These are phyloP conservation scores for Eupithecia abbreviata DNA, from an alignment of 2,888 invertebrate genomes.

Conservation along the genomic window DNA sequence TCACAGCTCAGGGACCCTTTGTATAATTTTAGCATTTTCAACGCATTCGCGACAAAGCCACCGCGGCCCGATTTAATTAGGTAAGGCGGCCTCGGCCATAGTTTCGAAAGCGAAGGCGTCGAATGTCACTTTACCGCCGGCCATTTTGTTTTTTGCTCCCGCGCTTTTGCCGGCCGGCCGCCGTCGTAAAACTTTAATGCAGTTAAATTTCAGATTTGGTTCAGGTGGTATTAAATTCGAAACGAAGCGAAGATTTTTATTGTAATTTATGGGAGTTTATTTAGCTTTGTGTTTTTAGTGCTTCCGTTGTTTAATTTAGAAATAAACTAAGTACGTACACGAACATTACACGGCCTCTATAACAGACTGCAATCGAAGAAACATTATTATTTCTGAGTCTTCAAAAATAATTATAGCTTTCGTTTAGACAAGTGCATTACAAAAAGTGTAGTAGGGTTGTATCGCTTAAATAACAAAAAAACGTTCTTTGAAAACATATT, in stretches of 20 bases:
- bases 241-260: conserved; percentile 81
- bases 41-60: conserved; percentile 52
- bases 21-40: conserved; percentile 47
- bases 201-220: conserved; percentile 79
- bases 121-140: conserved; percentile 73
- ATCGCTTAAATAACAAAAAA: not conserved
- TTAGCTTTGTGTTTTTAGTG: conserved; percentile 5
- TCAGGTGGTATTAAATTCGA: conserved; percentile 78
- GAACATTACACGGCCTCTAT: not conserved
- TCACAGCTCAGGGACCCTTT: conserved; percentile 36
- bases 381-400: not conserved
- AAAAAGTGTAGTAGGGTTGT: not conserved
- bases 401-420: not conserved
- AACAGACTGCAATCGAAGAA: not conserved
- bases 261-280: conserved; percentile 46
- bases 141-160: conserved; percentile 69
- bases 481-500: not conserved
- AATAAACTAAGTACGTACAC: not conserved
- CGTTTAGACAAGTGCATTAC: not conserved
- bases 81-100: conserved; percentile 40
- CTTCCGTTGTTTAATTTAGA: conserved; percentile 16
- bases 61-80: conserved; percentile 59
- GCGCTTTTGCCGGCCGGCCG: conserved; percentile 59
- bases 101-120: conserved; percentile 52
- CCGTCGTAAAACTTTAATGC: conserved; percentile 79